Conservation (phyloP, 2,888 invertebrate genomes). For the Eubasilissa splendida region DNA sequence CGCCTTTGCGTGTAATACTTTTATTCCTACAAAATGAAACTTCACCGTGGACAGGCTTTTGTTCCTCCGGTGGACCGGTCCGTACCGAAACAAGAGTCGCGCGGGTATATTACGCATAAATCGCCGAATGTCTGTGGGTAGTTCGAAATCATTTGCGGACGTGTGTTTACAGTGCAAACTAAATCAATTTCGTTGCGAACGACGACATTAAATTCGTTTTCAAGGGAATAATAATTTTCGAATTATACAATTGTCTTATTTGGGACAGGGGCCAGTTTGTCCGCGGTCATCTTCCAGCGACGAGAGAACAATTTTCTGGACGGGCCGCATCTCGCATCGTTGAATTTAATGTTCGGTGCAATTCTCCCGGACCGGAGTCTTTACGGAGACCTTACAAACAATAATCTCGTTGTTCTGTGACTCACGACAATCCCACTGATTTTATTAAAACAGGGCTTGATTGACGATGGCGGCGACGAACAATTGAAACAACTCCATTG, state of each 20-base stretch:
- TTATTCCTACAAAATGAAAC: not conserved
- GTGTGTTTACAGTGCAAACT: not conserved
- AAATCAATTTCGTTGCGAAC: not conserved
- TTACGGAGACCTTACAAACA: too few species aligned
- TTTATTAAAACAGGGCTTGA: too few species aligned
- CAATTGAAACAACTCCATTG: too few species aligned
- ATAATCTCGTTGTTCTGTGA: too few species aligned
- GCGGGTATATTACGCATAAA: not conserved
- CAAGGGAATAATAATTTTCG: conserved; percentile 2
- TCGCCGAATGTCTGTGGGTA: not conserved
- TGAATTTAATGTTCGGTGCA: too few species aligned
- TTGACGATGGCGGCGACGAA: too few species aligned
- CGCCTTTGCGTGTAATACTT: not conserved
- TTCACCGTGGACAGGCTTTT: not conserved
- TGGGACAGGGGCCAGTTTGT: not conserved
- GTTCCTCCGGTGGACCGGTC: too few species aligned
- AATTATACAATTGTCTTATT: not conserved
- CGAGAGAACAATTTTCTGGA: too few species aligned
- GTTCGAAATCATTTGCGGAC: not conserved
- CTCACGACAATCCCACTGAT: too few species aligned
- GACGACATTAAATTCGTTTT: conserved; percentile 1
- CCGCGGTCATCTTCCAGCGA: too few species aligned
- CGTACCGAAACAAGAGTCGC: not conserved
- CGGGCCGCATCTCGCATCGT: not conserved
- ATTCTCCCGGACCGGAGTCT: too few species aligned